A percentile compares a stretch with the other conserved stretches of the same genome.
Evolutionary conservation across 2,888 invertebrate species (phyloP).

Genomic region (Cloeon dipterum): DNA sequence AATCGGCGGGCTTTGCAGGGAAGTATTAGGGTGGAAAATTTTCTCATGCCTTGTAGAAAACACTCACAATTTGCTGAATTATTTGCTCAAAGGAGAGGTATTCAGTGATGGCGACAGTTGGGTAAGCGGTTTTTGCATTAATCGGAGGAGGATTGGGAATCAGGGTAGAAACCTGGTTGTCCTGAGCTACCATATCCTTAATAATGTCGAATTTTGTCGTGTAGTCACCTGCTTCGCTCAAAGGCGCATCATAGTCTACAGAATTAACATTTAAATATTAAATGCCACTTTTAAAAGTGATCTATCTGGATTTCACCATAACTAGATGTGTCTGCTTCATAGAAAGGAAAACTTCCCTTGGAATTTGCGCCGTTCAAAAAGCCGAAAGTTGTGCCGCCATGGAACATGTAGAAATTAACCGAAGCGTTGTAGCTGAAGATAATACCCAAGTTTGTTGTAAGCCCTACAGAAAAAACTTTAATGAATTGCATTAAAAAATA

Average conservation of each 20-base stretch:
- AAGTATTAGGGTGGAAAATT: slow-evolving; percentile 26
- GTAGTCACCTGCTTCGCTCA: slow-evolving; percentile 27
- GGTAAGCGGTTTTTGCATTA: slow-evolving; percentile 15
- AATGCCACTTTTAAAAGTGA: not conserved
- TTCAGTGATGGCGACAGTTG: slow-evolving; percentile 9
- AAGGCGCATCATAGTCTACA: slow-evolving; percentile 26
- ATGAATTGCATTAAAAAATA: too few relatives aligned
- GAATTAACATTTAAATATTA: not conserved
- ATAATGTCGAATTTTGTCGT: slow-evolving; percentile 21
- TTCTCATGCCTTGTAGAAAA: slow-evolving; percentile 18
- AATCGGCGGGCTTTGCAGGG: not conserved
- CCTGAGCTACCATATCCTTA: slow-evolving; percentile 10
- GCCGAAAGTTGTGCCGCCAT: slow-evolving; percentile 19
- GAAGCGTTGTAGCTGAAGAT: slow-evolving; percentile 15
- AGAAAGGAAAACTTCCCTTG: slow-evolving; percentile 4
- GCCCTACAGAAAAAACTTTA: too few relatives aligned
- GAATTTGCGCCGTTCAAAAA: slow-evolving; percentile 11
- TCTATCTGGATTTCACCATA: slow-evolving; percentile 8
- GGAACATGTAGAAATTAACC: slow-evolving; percentile 19
- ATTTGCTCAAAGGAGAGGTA: slow-evolving; percentile 12
- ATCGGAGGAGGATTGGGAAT: slow-evolving; percentile 16
- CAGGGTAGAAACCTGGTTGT: slow-evolving; percentile 12
- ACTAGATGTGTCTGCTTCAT: slow-evolving; percentile 4
- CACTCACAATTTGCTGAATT: too few relatives aligned
- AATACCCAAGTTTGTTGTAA: slow-evolving; percentile 8